phyloP scores from a whole-genome alignment of 2,113 vertebrate species.

The Neogale vison region DNA sequence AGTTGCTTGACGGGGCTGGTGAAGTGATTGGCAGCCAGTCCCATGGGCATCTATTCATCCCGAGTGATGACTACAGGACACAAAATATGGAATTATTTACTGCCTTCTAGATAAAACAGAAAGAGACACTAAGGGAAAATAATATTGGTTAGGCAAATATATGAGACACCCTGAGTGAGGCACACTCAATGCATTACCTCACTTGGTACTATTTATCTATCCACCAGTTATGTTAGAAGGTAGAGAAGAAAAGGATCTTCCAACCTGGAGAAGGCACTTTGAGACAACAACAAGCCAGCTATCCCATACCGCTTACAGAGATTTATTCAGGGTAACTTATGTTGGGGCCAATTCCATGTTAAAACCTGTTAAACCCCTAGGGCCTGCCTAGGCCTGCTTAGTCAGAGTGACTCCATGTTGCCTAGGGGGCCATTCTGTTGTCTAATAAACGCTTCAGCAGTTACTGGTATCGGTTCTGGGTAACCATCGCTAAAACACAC shows the following conservation, averaged over 20 bases:
- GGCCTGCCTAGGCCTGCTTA: no score
- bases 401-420: no score
- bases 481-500: no score
- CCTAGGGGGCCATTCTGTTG: no score
- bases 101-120: background rate
- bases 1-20: rapidly evolving
- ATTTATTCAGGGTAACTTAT: background rate
- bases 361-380: no score
- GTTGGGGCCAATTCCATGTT: no score
- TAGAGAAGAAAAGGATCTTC: background rate
- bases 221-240: background rate
- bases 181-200: background rate
- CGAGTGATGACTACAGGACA: background rate
- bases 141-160: background rate
- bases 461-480: no score
- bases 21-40: background rate
- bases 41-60: background rate
- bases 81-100: background rate
- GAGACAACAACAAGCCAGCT: background rate
- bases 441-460: no score
- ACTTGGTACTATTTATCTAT: background rate
- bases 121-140: background rate
- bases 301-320: background rate
- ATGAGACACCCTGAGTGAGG: background rate
- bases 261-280: background rate